Evolutionary conservation across 1,140 invertebrate species (phyloP), one percentile per base, ranked within the genome.

Genomic region (Neodiprion fabricii): DNA sequence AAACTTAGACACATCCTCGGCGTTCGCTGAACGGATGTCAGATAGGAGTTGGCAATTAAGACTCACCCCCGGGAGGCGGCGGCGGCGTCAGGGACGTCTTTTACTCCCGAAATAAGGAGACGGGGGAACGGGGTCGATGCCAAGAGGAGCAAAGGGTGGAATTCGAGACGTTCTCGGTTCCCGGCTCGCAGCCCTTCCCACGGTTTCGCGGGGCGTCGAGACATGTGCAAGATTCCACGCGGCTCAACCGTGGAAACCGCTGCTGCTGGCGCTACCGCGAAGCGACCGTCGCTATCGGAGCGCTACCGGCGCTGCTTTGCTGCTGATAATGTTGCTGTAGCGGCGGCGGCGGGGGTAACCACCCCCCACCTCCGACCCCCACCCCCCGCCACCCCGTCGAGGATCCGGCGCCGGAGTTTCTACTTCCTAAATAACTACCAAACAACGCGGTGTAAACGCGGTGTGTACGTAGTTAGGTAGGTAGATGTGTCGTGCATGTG

Each of bases 201-300:
- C 53, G 53, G 53, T 11, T 11, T 61, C 53, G 2, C 53, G 53
- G 53, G 7, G 53, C 53, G 53, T 8, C 53, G 53, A n/a, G 53
- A 2, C 53, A 61, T 61, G 53, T 61, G 53, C 53, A 61, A 61
- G 53, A 61, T 61, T 61, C 53, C 53, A 61, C 53, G 53, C 53
- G 53, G 53, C 53, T 61, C 53, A 61, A 61, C 2, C 28, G 28
- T 61, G 53, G 53, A 61, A 61, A 61, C 53, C 1, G 53, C 2
- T 61, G 53, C 53, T 61, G n/a, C 53, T n/a, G 28, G 28, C 53
- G n/a, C 53, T 61, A n/a, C n/a, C 53, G 53, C 53, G 28, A 40
- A 11, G n/a, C 53, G 11, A n/a, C 8, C 7, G 53, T 61, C n/a
- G 53, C 53, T 61, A 61, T 11, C n/a, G 53, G 17, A 21, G 11